phyloP scores from a whole-genome alignment of 2,888 invertebrate genomes.

The Tetranychus piercei region DNA sequence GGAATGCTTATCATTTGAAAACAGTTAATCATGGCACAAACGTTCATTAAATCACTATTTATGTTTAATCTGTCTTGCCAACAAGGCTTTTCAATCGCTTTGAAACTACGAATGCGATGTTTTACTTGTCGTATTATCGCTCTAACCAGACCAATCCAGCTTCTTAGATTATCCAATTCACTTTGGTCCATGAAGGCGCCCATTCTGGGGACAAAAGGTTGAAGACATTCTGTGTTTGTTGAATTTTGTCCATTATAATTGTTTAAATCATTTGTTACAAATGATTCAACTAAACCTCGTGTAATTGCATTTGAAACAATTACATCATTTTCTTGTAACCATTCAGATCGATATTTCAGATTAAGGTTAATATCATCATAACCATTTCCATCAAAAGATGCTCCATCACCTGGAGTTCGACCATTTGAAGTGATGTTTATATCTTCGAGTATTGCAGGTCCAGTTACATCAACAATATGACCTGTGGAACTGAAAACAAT shows the following conservation, averaged over 20 bases:
- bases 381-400: neutral
- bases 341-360: neutral
- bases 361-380: neutral
- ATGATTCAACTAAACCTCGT: neutral
- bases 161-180: neutral
- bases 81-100: neutral
- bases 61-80: slow-evolving; percentile 4
- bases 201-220: neutral
- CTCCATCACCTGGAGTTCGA: neutral
- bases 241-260: neutral
- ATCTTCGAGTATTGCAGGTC: neutral
- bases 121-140: neutral
- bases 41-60: neutral
- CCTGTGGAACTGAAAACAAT: slow-evolving; percentile 1
- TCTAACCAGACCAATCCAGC: neutral
- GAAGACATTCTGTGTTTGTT: neutral
- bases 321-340: slow-evolving; percentile 1
- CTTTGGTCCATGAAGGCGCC: neutral
- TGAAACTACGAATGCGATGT: slow-evolving; percentile 1
- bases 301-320: neutral
- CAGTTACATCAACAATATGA: slow-evolving; percentile 2
- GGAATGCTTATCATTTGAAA: slow-evolving; percentile 8
- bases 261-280: neutral
- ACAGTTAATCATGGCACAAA: slow-evolving; percentile 2
- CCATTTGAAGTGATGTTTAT: neutral